Conservation (phyloP, 2,113 vertebrate genomes). For the Callaeas wilsoni region DNA sequence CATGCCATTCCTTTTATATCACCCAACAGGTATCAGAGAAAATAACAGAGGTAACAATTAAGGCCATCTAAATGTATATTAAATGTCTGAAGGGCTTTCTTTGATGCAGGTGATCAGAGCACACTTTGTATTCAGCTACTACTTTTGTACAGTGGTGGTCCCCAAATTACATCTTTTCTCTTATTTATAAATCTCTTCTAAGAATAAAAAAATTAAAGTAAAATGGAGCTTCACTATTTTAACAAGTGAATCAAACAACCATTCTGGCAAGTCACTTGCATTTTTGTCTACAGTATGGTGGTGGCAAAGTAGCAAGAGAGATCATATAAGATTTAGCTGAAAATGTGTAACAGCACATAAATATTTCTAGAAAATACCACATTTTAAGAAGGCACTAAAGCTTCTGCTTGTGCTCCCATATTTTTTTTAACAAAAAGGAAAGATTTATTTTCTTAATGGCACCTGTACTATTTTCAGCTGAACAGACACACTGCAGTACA, state of each 20-base stretch:
- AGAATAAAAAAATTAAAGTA: not conserved
- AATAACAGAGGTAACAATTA: slow-evolving; percentile 63
- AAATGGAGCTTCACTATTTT: slow-evolving; percentile 18
- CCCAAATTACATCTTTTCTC: slow-evolving; percentile 52
- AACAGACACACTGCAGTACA: slow-evolving; percentile 63
- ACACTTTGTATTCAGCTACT: slow-evolving; percentile 41
- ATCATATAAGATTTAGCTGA: slow-evolving; percentile 5
- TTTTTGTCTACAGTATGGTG: slow-evolving; percentile 26
- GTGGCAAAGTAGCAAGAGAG: slow-evolving; percentile 45
- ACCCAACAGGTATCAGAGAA: slow-evolving; percentile 11
- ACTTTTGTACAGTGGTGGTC: slow-evolving; percentile 63
- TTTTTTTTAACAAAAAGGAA: slow-evolving; percentile 18
- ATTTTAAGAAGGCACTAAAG: slow-evolving; percentile 79
- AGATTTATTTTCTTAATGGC: slow-evolving; percentile 44
- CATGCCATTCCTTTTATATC: slow-evolving; percentile 10
- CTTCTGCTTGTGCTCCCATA: slow-evolving; percentile 76
- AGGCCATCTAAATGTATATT: slow-evolving; percentile 60
- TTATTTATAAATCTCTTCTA: slow-evolving; percentile 21
- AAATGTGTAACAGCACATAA: slow-evolving; percentile 49
- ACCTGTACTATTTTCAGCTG: slow-evolving; percentile 65
- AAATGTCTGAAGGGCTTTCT: slow-evolving; percentile 28
- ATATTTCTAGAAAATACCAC: slow-evolving; percentile 70
- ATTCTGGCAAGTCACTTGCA: slow-evolving; percentile 38
- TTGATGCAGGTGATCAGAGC: slow-evolving; percentile 40
- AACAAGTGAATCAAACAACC: slow-evolving; percentile 27